Evolutionary conservation across 1,140 invertebrate species (phyloP).

Genomic region (Trichogramma pretiosum): DNA sequence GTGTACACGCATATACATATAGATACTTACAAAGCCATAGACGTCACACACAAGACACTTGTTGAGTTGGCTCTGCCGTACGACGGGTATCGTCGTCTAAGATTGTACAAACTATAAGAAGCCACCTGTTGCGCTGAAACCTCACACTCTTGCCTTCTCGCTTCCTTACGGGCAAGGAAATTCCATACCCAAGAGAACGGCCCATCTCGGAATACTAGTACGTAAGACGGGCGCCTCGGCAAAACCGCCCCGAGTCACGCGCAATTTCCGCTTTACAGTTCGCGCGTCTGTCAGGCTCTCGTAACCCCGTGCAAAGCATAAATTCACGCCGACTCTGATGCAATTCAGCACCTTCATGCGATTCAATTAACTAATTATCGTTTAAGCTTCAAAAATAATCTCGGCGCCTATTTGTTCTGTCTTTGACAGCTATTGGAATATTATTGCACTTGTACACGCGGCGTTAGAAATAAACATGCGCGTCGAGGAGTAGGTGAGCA

Average conservation of each 20-base stretch:
- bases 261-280: slow-evolving; percentile 15
- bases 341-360: too few species aligned
- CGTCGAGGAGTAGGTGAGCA: slow-evolving; percentile 24
- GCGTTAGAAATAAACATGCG: too few species aligned
- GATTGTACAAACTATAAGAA: slow-evolving; percentile 42
- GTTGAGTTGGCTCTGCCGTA: slow-evolving; percentile 31
- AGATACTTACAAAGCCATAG: too few species aligned
- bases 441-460: too few species aligned
- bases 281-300: too few species aligned
- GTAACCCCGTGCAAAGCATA: too few species aligned
- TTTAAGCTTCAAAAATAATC: too few species aligned
- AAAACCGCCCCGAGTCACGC: slow-evolving; percentile 17
- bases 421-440: too few species aligned
- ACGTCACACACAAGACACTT: slow-evolving; percentile 40
- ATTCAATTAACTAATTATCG: too few species aligned
- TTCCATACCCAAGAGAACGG: not conserved
- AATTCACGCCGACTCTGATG: too few species aligned
- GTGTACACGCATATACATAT: not conserved
- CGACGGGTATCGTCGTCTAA: slow-evolving; percentile 27
- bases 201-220: slow-evolving; percentile 11
- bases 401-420: too few species aligned
- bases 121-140: slow-evolving; percentile 43
- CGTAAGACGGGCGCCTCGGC: slow-evolving; percentile 14
- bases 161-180: slow-evolving; percentile 8
- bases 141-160: slow-evolving; percentile 11